phyloP scores from a whole-genome alignment of 1,140 invertebrate species.

The Melipona quadrifasciata region DNA sequence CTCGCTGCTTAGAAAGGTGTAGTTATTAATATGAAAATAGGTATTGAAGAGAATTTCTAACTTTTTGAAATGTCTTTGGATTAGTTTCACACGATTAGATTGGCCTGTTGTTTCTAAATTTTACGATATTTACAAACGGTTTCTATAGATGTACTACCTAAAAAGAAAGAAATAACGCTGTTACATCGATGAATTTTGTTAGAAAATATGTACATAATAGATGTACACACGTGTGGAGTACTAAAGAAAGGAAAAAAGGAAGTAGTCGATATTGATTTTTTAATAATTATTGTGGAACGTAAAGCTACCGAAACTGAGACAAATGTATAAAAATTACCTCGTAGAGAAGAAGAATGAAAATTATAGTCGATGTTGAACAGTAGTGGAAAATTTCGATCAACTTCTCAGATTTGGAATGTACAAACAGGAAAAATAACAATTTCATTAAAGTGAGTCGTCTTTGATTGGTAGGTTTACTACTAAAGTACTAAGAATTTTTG shows the following conservation, averaged over 20 bases:
- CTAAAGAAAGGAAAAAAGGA: background rate
- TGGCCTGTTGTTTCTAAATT: background rate
- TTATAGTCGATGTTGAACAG: background rate
- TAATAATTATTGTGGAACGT: background rate
- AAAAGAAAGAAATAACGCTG: background rate
- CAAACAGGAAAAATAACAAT: constrained; percentile 21
- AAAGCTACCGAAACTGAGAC: background rate
- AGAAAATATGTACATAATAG: background rate
- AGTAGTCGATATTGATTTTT: background rate
- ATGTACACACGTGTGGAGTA: background rate
- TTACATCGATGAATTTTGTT: background rate
- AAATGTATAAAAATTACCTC: constrained; percentile 19
- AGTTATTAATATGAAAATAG: constrained; percentile 56
- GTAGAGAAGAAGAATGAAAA: constrained; percentile 11
- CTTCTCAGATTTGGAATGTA: constrained; percentile 17
- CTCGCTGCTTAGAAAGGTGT: constrained; percentile 15
- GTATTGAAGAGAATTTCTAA: constrained; percentile 30
- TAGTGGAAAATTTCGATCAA: background rate
- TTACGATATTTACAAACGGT: background rate
- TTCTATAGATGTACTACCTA: constrained; percentile 1
- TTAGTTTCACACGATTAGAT: constrained; percentile 20
- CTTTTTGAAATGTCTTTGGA: constrained; percentile 37
- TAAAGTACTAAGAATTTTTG: constrained; percentile 30
- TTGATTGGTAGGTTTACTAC: background rate
- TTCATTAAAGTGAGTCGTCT: constrained; percentile 2